These are phyloP conservation scores for Serranus cabrilla DNA, from an alignment of 2,797 vertebrate genomes.

Conservation along the genomic window DNA sequence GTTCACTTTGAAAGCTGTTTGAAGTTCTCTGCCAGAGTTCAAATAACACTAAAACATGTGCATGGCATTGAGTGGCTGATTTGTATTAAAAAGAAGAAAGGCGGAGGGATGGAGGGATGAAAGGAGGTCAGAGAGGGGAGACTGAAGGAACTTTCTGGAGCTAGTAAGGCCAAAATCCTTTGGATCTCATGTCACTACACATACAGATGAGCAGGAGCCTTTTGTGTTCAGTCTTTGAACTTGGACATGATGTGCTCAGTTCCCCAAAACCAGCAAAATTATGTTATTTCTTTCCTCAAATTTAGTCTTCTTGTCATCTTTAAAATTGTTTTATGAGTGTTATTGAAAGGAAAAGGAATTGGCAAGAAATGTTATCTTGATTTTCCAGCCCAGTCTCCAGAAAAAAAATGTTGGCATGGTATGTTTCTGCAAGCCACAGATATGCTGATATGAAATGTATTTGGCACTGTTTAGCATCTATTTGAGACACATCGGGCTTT, in stretches of 20 bases:
- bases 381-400: constrained; percentile 11
- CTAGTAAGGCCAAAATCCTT: constrained; percentile 64
- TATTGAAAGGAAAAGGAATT: constrained; percentile 3
- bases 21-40: constrained; percentile 83
- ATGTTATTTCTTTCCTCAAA: not conserved
- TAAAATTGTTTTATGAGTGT: not conserved
- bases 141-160: constrained; percentile 69
- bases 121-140: constrained; percentile 76
- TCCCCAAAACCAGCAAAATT: not conserved
- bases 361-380: constrained; percentile 4
- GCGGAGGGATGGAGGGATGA: constrained; percentile 74
- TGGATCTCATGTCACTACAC: constrained; percentile 61
- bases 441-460: too few relatives aligned
- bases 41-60: constrained; percentile 84
- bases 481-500: not conserved
- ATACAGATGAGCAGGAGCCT: constrained; percentile 38
- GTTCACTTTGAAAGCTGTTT: constrained; percentile 82
- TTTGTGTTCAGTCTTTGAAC: constrained; percentile 53
- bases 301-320: not conserved
- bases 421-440: too few relatives aligned
- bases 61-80: constrained; percentile 81
- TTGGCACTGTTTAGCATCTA: not conserved
- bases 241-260: constrained; percentile 22
- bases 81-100: constrained; percentile 82
- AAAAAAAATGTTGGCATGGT: too few relatives aligned